phyloP scores from a whole-genome alignment of 2,113 vertebrate genomes.

The Microtus ochrogaster region DNA sequence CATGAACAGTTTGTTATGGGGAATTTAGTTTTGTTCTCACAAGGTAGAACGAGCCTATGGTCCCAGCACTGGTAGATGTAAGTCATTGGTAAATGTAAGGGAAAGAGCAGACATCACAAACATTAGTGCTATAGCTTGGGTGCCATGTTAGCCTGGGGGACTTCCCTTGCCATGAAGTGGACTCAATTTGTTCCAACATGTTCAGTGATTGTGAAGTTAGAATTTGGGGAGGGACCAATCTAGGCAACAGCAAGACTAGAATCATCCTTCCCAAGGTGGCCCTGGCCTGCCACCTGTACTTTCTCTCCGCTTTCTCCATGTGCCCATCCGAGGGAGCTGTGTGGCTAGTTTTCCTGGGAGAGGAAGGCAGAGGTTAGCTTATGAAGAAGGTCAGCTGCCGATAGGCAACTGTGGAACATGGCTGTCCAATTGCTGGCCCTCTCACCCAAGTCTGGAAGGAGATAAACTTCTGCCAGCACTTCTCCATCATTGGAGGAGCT shows the following conservation, averaged over 20 bases:
- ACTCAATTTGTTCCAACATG: background rate
- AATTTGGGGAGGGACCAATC: background rate
- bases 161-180: background rate
- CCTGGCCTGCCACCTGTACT: background rate
- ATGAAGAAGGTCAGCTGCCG: background rate
- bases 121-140: background rate
- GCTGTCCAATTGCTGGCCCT: background rate
- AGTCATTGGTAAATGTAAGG: background rate
- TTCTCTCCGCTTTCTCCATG: background rate
- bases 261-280: background rate
- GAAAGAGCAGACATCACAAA: background rate
- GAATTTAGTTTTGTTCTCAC: background rate
- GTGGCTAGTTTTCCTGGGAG: slow-evolving; percentile 2
- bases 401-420: background rate
- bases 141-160: background rate
- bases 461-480: background rate
- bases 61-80: background rate
- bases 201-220: background rate
- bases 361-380: background rate
- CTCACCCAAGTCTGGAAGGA: background rate
- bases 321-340: background rate
- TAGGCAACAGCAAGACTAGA: background rate
- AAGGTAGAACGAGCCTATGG: background rate
- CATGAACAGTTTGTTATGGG: background rate
- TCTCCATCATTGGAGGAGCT: background rate